These are phyloP conservation scores for Parochlus steinenii DNA, from an alignment of 2,888 invertebrate species.

Conservation along the genomic window DNA sequence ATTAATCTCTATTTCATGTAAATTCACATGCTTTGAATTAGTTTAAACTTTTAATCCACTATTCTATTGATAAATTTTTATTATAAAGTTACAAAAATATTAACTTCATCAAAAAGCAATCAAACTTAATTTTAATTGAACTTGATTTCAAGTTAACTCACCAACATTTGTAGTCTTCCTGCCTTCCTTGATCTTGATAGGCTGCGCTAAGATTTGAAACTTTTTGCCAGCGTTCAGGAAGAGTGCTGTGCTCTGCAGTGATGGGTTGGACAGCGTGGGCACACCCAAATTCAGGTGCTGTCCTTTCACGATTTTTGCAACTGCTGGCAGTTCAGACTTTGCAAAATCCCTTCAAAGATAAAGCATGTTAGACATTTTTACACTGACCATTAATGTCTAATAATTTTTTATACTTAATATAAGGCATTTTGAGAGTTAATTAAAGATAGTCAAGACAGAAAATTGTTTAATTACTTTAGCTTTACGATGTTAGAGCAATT, in stretches of 20 bases:
- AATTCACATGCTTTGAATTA: no score
- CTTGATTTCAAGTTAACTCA: slow-evolving; percentile 5
- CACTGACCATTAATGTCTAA: not conserved
- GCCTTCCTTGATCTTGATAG: slow-evolving; percentile 80
- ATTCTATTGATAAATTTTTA: no score
- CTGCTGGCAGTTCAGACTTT: slow-evolving; percentile 61
- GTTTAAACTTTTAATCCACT: no score
- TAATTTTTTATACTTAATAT: not conserved
- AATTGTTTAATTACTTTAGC: no score
- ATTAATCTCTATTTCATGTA: not conserved
- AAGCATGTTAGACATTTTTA: not conserved
- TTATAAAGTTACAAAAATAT: no score
- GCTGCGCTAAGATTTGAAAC: slow-evolving; percentile 74
- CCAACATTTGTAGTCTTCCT: slow-evolving; percentile 58
- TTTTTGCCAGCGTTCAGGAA: slow-evolving; percentile 72
- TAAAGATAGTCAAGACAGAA: no score
- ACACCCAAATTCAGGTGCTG: slow-evolving; percentile 85
- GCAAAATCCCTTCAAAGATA: slow-evolving; percentile 33
- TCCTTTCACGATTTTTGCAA: slow-evolving; percentile 85
- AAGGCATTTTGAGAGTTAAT: no score
- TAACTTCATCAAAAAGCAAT: no score
- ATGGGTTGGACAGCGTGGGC: slow-evolving; percentile 71
- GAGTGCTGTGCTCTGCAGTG: slow-evolving; percentile 70
- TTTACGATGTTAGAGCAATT: no score
- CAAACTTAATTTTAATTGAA: no score